phyloP scores from a whole-genome alignment of 1,140 invertebrate genomes.

The Acromyrmex echinatior region DNA sequence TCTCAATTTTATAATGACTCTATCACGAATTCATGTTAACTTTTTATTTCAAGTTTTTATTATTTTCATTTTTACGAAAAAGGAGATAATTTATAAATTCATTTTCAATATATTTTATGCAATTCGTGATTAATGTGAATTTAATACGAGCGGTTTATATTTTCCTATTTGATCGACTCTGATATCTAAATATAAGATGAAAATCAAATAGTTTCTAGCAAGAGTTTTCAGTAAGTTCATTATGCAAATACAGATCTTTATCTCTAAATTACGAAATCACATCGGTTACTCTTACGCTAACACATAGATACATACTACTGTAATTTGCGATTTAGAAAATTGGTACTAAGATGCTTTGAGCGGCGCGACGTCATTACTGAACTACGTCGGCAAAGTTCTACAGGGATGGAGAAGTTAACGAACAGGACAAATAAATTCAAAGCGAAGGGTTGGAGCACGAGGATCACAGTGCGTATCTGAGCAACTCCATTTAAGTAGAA shows the following conservation, averaged over 20 bases:
- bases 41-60: background rate
- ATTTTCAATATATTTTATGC: background rate
- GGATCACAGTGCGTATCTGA: constrained; percentile 81
- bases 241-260: constrained; percentile 28
- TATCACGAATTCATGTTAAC: background rate
- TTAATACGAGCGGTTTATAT: background rate
- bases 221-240: background rate
- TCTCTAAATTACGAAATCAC: constrained; percentile 39
- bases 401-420: constrained; percentile 35
- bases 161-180: background rate
- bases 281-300: background rate
- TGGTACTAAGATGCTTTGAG: constrained; percentile 38
- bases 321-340: constrained; percentile 58
- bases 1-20: background rate
- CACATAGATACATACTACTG: constrained; percentile 19
- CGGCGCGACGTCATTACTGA: constrained; percentile 41
- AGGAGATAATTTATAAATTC: background rate
- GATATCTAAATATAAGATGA: background rate
- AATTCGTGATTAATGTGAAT: background rate
- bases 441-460: constrained; percentile 66
- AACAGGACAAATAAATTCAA: constrained; percentile 72
- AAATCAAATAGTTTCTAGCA: constrained; percentile 1
- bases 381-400: constrained; percentile 39
- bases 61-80: background rate
- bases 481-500: constrained; percentile 84